These are phyloP conservation scores for Ariopsis seemanni DNA, from an alignment of 2,113 vertebrate species.

Conservation along the genomic window DNA sequence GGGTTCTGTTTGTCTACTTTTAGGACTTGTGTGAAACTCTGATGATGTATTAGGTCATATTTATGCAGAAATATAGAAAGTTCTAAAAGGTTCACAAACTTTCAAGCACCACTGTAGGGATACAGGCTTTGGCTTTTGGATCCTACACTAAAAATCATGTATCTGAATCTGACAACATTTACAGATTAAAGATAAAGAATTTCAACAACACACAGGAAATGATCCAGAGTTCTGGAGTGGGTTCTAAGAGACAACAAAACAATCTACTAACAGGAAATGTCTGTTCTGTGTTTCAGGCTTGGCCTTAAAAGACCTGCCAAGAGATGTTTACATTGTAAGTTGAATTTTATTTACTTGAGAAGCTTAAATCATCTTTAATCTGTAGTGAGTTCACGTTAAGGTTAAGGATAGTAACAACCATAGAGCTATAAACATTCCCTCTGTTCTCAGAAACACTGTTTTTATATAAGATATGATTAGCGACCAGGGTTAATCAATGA, in stretches of 20 bases:
- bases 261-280: conserved; percentile 7
- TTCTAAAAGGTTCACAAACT: no score
- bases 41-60: no score
- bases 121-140: no score
- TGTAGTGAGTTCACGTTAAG: not conserved
- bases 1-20: no score
- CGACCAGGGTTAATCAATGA: no score
- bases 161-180: not conserved
- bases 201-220: not conserved
- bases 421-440: no score
- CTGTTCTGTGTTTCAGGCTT: conserved; percentile 63
- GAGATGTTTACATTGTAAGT: conserved; percentile 67
- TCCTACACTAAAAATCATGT: not conserved
- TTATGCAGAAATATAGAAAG: no score
- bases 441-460: no score
- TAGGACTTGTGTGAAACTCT: no score
- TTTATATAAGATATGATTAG: no score
- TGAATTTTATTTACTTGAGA: conserved; percentile 2
- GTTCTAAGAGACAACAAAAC: not conserved
- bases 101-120: no score
- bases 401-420: no score
- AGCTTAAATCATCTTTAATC: not conserved
- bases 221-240: not conserved
- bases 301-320: conserved; percentile 66
- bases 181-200: not conserved